Percentiles rank a stretch among this genome's conserved stretches.
Evolutionary conservation across 2,888 invertebrate genomes (phyloP).

Genomic region (Hybos culiciformis): DNA sequence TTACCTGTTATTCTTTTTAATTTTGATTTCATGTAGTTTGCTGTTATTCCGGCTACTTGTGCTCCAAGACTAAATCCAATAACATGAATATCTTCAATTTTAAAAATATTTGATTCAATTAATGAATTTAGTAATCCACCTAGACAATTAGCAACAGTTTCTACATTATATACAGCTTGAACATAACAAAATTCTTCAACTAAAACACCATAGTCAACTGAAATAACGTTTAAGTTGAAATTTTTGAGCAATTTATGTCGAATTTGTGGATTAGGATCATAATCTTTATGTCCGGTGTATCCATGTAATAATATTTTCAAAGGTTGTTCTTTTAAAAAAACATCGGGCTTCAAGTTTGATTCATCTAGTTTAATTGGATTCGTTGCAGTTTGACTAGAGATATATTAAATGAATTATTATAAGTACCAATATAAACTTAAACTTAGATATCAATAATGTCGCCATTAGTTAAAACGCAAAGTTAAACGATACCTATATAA

Average conservation of each 20-base stretch:
- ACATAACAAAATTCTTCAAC: slow-evolving; percentile 46
- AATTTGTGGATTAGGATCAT: slow-evolving; percentile 44
- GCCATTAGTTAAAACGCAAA: no score
- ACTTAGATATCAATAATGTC: neutral
- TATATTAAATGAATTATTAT: slow-evolving; percentile 6
- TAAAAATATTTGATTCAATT: slow-evolving; percentile 33
- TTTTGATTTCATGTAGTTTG: slow-evolving; percentile 37
- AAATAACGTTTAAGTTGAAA: slow-evolving; percentile 45
- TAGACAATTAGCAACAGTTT: slow-evolving; percentile 44
- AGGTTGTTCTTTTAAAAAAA: slow-evolving; percentile 32
- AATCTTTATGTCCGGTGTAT: slow-evolving; percentile 46
- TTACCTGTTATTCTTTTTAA: slow-evolving; percentile 42
- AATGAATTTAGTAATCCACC: slow-evolving; percentile 44
- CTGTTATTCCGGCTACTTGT: slow-evolving; percentile 43
- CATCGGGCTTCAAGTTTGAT: slow-evolving; percentile 19
- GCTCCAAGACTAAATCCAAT: slow-evolving; percentile 53
- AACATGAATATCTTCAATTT: slow-evolving; percentile 40
- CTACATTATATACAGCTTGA: slow-evolving; percentile 43
- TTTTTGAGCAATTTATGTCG: slow-evolving; percentile 44
- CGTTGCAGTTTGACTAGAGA: slow-evolving; percentile 23
- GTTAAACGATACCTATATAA: no score
- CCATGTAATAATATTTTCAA: slow-evolving; percentile 49
- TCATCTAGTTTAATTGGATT: slow-evolving; percentile 37
- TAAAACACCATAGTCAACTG: slow-evolving; percentile 46
- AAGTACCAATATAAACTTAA: slow-evolving; percentile 8